Conservation (phyloP, 2,888 invertebrate genomes). For the Amiota minor region DNA sequence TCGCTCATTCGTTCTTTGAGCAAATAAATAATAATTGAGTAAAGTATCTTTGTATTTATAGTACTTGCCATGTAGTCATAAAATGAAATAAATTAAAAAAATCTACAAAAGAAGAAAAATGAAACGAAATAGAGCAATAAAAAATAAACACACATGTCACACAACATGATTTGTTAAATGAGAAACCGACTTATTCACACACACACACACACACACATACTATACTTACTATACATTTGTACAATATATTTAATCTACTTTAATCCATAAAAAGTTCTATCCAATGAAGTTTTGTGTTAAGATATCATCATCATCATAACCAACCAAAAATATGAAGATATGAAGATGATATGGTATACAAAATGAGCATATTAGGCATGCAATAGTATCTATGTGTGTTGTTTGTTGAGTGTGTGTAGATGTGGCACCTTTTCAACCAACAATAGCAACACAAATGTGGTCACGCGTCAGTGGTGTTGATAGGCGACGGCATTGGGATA, state of each 20-base stretch:
- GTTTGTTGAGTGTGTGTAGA: background rate
- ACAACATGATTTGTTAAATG: background rate
- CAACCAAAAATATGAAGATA: background rate
- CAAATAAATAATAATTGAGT: conserved; percentile 16
- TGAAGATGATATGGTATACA: background rate
- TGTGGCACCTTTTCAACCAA: background rate
- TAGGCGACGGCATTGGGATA: background rate
- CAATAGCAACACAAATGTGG: conserved; percentile 16
- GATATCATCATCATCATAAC: background rate
- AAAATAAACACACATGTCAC: conserved; percentile 27
- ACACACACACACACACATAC: conserved; percentile 10
- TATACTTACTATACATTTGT: background rate
- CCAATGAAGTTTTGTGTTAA: conserved; percentile 28
- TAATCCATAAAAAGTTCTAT: conserved; percentile 21
- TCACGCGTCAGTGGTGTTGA: conserved; percentile 12
- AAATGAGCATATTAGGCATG: too few relatives aligned
- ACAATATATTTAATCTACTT: background rate
- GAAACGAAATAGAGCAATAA: conserved; percentile 38
- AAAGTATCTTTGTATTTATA: background rate
- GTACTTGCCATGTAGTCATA: background rate
- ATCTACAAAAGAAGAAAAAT: conserved; percentile 28
- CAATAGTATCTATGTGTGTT: background rate
- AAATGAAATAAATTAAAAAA: conserved; percentile 20
- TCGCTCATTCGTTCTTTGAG: conserved; percentile 32
- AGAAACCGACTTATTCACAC: conserved; percentile 32